Base-by-base conservation (phyloP, 2,797 vertebrate species). In the Phataginus tricuspis region DNA sequence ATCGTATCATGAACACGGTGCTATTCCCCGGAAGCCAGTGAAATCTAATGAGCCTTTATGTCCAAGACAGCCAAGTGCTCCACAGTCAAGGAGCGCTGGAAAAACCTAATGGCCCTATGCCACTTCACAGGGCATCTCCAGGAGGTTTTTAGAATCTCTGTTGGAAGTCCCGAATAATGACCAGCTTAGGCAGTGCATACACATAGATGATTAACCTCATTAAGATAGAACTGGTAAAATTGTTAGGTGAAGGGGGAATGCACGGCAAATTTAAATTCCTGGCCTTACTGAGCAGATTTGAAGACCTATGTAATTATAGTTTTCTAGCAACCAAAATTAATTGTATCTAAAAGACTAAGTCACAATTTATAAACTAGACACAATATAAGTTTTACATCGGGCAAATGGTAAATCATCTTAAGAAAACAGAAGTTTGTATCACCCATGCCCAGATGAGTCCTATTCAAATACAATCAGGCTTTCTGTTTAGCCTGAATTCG, bases 1-100 rank as follows among this genome's bases (percentile, higher is more conserved):
- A 59, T 2, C 0, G 1, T 6, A 53, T 25, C 74, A 6, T 0
- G 39, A 83, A 45, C 12, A 3, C 0, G 0, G 6, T 25, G 51
- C 27, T 77, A 25, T n/a, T 79, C 57, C 6, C 0, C 18, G 42
- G 79, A 55, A 80, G 25, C 64, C 55, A 31, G 12, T 5, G 68
- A 64, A 55, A 72, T 42, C 45, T 23, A n/a, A 53, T 0, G 55
- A 53, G n/a, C 37, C 21, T 25, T 39, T 18, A 0, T 0, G 6
- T n/a, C 45, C 87, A 34, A n/a, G 39, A 25, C 29, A 57, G 83
- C 71, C 0, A 9, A 53, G 37, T 55, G 42, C 11, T 0, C 64
- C 59, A 21, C 12, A 53, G 72, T 2, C 55, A 66, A 9, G 27
- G 25, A 18, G 6, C 2, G 7, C 49, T n/a, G 29, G 83, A 34